phyloP scores from a whole-genome alignment of 2,888 invertebrate species.

The Amaurobius ferox region DNA sequence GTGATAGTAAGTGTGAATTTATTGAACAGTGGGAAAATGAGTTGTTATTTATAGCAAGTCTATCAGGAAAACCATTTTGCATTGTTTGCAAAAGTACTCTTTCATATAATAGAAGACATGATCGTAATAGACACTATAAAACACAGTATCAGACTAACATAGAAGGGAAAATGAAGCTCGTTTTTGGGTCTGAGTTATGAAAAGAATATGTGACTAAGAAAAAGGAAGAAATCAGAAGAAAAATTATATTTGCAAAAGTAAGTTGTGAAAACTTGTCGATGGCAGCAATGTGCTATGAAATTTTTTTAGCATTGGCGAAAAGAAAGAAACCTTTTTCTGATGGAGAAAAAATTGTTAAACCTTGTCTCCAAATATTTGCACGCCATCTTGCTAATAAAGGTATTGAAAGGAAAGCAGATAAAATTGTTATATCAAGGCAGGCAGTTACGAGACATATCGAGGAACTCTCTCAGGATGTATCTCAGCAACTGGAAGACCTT shows the following conservation, averaged over 20 bases:
- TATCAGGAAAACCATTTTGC: background rate
- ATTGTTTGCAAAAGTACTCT: background rate
- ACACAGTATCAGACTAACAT: too few relatives aligned
- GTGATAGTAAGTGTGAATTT: background rate
- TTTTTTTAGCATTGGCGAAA: too few relatives aligned
- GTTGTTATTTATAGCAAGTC: background rate
- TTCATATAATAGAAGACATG: too few relatives aligned
- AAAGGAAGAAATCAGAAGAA: too few relatives aligned
- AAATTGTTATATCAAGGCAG: background rate
- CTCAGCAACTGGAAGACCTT: conserved; percentile 16
- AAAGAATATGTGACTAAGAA: too few relatives aligned
- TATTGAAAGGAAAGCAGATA: conserved; percentile 13
- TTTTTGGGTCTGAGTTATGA: too few relatives aligned
- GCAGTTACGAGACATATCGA: background rate
- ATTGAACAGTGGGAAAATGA: background rate
- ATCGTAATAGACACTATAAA: too few relatives aligned
- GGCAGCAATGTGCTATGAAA: background rate
- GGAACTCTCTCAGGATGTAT: background rate
- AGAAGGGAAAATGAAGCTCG: too few relatives aligned
- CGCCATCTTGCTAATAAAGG: conserved; percentile 20
- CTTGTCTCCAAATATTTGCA: conserved; percentile 23
- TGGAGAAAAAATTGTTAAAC: background rate
- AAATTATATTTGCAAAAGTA: too few relatives aligned
- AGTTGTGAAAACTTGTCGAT: too few relatives aligned
- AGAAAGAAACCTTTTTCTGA: background rate